These are phyloP conservation scores for Drosophila pseudotakahashii DNA, from an alignment of 2,888 invertebrate species.

Conservation along the genomic window DNA sequence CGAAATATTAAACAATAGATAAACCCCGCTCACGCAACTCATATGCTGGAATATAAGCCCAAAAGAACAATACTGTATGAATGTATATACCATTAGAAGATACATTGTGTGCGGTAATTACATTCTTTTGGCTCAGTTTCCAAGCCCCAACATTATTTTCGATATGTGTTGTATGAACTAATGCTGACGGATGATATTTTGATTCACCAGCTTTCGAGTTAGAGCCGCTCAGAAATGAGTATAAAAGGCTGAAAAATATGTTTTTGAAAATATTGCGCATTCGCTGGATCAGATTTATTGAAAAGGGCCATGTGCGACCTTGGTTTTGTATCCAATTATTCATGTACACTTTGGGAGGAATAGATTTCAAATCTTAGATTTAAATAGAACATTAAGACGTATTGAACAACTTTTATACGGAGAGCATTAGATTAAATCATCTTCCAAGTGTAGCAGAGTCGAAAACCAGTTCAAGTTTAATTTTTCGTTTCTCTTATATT, in stretches of 20 bases:
- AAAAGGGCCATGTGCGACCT: constrained; percentile 43
- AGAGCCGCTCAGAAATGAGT: constrained; percentile 14
- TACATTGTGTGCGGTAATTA: constrained; percentile 31
- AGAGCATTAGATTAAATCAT: not conserved
- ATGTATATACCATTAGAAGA: constrained; percentile 26
- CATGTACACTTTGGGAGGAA: not conserved
- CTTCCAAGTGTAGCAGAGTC: not conserved
- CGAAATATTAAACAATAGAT: constrained; percentile 33
- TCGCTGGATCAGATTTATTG: constrained; percentile 9
- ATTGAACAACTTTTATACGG: not conserved
- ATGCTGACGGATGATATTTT: constrained; percentile 67
- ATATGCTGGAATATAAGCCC: constrained; percentile 5
- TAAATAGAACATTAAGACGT: not conserved
- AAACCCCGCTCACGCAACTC: constrained; percentile 51
- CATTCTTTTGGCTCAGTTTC: constrained; percentile 15
- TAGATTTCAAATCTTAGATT: not conserved
- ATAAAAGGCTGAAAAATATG: not conserved
- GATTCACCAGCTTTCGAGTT: constrained; percentile 33
- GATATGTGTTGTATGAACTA: constrained; percentile 44
- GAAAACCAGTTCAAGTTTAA: constrained; percentile 61
- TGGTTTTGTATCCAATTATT: constrained; percentile 42
- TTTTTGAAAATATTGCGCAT: constrained; percentile 1
- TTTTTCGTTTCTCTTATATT: constrained; percentile 29
- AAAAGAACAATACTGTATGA: constrained; percentile 33
- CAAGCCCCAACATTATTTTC: constrained; percentile 50